These are phyloP conservation scores for Smithornis capensis DNA, from an alignment of 2,113 vertebrate genomes.

Conservation along the genomic window DNA sequence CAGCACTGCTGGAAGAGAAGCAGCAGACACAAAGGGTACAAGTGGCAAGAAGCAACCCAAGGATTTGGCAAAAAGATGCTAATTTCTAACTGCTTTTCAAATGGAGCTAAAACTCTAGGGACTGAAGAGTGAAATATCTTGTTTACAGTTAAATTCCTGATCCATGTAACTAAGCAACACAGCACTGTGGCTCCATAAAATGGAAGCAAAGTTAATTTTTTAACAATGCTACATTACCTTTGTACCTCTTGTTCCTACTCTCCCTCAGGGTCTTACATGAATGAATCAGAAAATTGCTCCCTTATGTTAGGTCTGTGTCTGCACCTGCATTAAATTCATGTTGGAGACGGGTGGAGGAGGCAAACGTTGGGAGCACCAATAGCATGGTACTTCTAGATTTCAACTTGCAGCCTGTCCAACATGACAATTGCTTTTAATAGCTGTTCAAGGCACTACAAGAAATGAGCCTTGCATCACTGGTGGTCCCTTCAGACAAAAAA, in stretches of 20 bases:
- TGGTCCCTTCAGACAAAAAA: conserved; percentile 29
- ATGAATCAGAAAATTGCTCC: conserved; percentile 81
- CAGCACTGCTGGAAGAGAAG: background rate
- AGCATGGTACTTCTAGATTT: conserved; percentile 52
- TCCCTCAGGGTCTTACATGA: conserved; percentile 77
- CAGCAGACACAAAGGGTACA: background rate
- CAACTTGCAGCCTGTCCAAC: conserved; percentile 40
- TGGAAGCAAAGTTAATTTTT: conserved; percentile 72
- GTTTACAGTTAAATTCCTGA: conserved; percentile 45
- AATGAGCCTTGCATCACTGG: conserved; percentile 2
- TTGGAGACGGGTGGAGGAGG: conserved; percentile 65
- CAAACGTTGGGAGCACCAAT: conserved; percentile 62
- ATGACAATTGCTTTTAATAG: conserved; percentile 59
- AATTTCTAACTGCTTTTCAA: background rate
- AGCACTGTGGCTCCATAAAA: conserved; percentile 36
- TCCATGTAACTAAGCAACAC: conserved; percentile 22
- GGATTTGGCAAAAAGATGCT: background rate
- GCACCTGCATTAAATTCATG: conserved; percentile 78
- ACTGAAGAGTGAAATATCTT: conserved; percentile 23
- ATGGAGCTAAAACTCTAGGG: background rate
- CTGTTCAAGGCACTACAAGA: conserved; percentile 38
- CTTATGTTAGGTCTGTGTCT: conserved; percentile 72
- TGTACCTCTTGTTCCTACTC: conserved; percentile 71
- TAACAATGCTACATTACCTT: conserved; percentile 72
- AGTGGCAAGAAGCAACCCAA: background rate